Conservation (phyloP, 2,888 invertebrate species). For the Nemapogon koenigi region DNA sequence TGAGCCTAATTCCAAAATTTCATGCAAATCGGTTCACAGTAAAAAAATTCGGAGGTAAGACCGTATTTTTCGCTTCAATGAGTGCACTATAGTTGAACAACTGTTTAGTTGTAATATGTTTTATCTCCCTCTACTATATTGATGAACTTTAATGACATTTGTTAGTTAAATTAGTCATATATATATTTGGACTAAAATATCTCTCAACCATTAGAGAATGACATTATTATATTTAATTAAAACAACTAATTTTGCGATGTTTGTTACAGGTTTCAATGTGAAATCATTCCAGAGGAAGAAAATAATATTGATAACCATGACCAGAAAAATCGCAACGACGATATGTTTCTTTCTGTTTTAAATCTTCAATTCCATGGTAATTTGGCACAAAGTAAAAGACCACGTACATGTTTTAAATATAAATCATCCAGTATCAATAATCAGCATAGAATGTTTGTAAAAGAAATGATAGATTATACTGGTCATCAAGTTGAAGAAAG, state of each 20-base stretch:
- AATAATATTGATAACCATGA: conserved; percentile 20
- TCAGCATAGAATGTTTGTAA: conserved; percentile 51
- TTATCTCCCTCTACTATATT: no score
- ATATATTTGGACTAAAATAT: no score
- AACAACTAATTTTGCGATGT: background rate
- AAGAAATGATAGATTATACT: conserved; percentile 33
- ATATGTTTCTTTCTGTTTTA: conserved; percentile 42
- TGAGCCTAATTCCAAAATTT: no score
- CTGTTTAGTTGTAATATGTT: no score
- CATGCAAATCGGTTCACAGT: no score
- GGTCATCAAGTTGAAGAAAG: conserved; percentile 26
- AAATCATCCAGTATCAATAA: conserved; percentile 29
- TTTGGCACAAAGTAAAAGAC: conserved; percentile 28
- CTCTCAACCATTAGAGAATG: no score
- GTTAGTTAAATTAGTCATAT: no score
- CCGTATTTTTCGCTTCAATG: no score
- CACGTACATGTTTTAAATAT: conserved; percentile 45
- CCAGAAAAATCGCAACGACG: conserved; percentile 18
- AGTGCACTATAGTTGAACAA: no score
- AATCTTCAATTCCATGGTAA: conserved; percentile 46
- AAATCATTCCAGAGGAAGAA: conserved; percentile 16
- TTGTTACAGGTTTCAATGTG: conserved; percentile 33
- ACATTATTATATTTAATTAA: conserved; percentile 9
- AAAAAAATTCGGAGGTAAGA: no score
- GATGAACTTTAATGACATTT: no score